A percentile compares a stretch with the other conserved stretches of the same genome.
These are phyloP conservation scores for Anseranas semipalmata DNA, from an alignment of 2,113 vertebrate genomes.

Conservation along the genomic window DNA sequence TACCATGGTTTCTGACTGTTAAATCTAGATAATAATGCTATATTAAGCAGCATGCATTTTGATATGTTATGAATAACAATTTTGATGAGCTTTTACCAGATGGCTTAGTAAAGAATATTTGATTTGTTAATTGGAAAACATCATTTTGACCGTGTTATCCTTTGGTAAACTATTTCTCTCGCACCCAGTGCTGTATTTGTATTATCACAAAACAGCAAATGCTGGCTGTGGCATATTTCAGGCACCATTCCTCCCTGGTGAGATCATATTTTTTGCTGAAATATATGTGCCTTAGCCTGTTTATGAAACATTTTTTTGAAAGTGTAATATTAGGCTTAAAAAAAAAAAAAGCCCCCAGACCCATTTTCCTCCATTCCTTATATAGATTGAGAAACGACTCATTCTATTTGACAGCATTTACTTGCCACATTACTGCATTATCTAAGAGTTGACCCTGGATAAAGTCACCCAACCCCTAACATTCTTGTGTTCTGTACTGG, in stretches of 20 bases:
- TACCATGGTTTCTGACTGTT: neutral
- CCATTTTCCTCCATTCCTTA: neutral
- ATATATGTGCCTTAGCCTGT: neutral
- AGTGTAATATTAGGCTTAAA: neutral
- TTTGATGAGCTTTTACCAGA: neutral
- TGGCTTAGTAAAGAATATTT: neutral
- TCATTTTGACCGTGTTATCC: neutral
- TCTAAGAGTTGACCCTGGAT: neutral
- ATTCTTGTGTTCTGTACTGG: neutral
- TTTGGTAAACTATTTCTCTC: neutral
- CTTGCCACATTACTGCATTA: neutral
- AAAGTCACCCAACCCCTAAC: neutral
- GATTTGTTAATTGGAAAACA: neutral
- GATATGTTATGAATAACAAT: neutral
- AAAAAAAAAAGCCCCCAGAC: neutral
- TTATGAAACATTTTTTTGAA: neutral
- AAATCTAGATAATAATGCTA: neutral
- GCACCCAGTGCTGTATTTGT: neutral
- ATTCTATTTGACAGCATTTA: neutral
- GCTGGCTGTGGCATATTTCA: neutral
- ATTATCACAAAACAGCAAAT: neutral
- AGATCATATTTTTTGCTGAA: slow-evolving; percentile 27
- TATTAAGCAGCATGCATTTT: neutral
- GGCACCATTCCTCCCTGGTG: neutral
- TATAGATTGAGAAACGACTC: neutral